phyloP scores from a whole-genome alignment of 35 echinoderm and acorn worm genomes.

The Hemicentrotus pulcherrimus region DNA sequence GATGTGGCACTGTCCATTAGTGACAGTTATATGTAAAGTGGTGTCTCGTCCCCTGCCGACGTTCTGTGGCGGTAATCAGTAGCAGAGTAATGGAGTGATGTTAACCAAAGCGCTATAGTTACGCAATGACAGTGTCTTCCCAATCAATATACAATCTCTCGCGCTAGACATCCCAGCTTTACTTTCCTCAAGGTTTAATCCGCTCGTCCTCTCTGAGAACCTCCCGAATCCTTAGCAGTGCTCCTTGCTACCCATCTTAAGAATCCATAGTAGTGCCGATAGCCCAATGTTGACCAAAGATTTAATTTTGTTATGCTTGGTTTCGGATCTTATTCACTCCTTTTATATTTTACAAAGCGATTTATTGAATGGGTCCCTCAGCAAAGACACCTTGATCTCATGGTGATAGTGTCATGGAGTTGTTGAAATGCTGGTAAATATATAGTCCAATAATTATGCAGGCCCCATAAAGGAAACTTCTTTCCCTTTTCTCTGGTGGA shows the following conservation, averaged over 20 bases:
- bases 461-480: not conserved
- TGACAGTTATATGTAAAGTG: not conserved
- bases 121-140: not conserved
- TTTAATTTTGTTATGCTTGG: not conserved
- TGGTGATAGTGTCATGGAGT: not conserved
- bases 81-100: not conserved
- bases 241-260: not conserved
- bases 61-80: not conserved
- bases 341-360: not conserved
- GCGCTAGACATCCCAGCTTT: not conserved
- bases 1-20: not conserved
- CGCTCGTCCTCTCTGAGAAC: not conserved
- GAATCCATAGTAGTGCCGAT: not conserved
- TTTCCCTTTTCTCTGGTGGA: too few species aligned
- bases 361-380: not conserved
- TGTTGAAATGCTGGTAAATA: not conserved
- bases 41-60: not conserved
- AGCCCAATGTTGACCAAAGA: not conserved
- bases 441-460: not conserved
- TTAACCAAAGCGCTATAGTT: not conserved
- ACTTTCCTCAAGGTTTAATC: not conserved
- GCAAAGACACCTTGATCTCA: not conserved
- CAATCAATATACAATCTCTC: not conserved
- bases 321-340: not conserved
- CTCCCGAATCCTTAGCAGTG: not conserved